Conservation (phyloP, 1,140 invertebrate genomes). For the Polypedilum vanderplanki region DNA sequence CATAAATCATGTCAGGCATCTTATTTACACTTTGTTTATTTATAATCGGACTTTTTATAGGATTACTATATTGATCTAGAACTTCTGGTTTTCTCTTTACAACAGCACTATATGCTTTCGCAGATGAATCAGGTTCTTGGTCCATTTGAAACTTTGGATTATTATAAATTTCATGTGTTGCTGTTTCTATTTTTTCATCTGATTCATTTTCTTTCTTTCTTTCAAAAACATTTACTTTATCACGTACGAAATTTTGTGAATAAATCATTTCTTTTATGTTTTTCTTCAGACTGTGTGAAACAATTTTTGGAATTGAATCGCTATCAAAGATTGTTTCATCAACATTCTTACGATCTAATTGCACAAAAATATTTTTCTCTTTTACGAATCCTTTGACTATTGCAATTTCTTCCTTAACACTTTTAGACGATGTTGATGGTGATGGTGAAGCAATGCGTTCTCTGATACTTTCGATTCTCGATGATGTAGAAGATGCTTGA, state of each 20-base stretch:
- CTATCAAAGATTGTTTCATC: not conserved
- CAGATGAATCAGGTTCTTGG: constrained; percentile 35
- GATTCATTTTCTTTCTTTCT: not conserved
- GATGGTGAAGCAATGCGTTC: too few species aligned
- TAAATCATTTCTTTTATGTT: constrained; percentile 21
- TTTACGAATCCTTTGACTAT: not conserved
- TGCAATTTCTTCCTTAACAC: not conserved
- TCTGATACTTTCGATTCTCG: too few species aligned
- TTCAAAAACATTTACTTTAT: constrained; percentile 11
- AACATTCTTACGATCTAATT: not conserved
- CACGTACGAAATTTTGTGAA: constrained; percentile 1
- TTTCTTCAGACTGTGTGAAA: constrained; percentile 31
- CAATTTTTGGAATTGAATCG: constrained; percentile 29
- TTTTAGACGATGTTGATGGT: not conserved
- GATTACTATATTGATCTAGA: constrained; percentile 40
- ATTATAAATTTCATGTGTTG: constrained; percentile 39
- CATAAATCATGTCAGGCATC: constrained; percentile 55
- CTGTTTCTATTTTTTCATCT: not conserved
- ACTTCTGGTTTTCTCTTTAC: constrained; percentile 37
- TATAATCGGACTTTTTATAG: constrained; percentile 37
- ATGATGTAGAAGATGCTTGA: too few species aligned
- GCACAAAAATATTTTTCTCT: constrained; percentile 17
- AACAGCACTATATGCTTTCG: constrained; percentile 35
- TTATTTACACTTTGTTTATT: constrained; percentile 44
- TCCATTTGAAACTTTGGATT: constrained; percentile 42